phyloP scores from a whole-genome alignment of 1,140 invertebrate genomes.

The Caenorhabditis remanei region DNA sequence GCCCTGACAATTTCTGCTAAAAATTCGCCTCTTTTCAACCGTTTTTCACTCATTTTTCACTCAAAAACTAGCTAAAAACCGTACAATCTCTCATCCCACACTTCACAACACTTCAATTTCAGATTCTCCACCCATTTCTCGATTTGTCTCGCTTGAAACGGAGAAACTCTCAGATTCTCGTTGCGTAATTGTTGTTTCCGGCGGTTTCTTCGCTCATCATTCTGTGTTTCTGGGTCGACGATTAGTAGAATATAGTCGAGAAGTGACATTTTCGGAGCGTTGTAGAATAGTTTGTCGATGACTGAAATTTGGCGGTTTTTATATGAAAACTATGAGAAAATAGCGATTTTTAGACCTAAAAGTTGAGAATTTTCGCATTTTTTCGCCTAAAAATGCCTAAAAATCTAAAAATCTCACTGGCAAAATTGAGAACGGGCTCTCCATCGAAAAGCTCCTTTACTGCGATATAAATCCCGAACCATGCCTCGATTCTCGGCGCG shows the following conservation, averaged over 20 bases:
- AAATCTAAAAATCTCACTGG: not conserved
- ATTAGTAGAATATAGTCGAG: slow-evolving; percentile 13
- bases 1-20: too few relatives aligned
- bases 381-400: not conserved
- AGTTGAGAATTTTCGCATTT: too few relatives aligned
- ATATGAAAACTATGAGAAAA: too few relatives aligned
- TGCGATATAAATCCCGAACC: slow-evolving; percentile 33
- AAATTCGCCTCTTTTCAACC: too few relatives aligned
- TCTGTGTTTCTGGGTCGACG: not conserved
- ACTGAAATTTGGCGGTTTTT: not conserved
- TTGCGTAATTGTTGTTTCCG: not conserved
- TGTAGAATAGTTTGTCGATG: slow-evolving; percentile 14
- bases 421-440: slow-evolving; percentile 18
- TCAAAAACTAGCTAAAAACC: not conserved
- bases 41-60: too few relatives aligned
- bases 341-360: too few relatives aligned
- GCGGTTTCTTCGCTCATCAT: not conserved
- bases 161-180: not conserved
- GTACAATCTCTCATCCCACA: not conserved
- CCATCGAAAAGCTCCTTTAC: slow-evolving; percentile 13
- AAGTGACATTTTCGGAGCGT: slow-evolving; percentile 21
- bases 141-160: not conserved
- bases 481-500: slow-evolving; percentile 18
- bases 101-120: slow-evolving; percentile 12
- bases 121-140: not conserved